Evolutionary conservation across 2,113 vertebrate species (phyloP).

Genomic region (Alosa alosa): DNA sequence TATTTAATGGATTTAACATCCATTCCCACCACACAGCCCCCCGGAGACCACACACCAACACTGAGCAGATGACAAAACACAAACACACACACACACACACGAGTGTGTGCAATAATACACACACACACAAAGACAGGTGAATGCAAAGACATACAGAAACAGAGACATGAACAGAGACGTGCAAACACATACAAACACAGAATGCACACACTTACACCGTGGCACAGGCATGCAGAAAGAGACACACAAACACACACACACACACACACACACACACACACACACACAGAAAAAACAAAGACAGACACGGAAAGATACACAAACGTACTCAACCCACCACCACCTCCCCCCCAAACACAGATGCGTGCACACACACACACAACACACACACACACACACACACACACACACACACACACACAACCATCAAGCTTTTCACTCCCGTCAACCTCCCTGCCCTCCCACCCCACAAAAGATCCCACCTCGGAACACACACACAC

Average conservation of each 20-base stretch:
- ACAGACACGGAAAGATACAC: too few relatives aligned
- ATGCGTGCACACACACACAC: not conserved
- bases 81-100: constrained; percentile 43
- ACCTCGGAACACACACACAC: constrained; percentile 73
- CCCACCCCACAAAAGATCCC: constrained; percentile 65
- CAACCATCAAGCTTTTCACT: constrained; percentile 46
- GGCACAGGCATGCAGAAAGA: too few relatives aligned
- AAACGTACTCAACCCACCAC: constrained; percentile 33
- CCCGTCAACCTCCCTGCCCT: constrained; percentile 22
- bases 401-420: constrained; percentile 47
- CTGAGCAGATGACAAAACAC: constrained; percentile 72
- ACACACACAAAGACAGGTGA: too few relatives aligned
- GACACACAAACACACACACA: not conserved
- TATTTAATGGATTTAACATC: constrained; percentile 99
- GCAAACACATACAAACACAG: constrained; percentile 5
- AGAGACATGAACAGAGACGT: too few relatives aligned
- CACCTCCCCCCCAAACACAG: too few relatives aligned
- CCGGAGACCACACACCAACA: constrained; percentile 71
- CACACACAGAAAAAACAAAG: not conserved
- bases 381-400: constrained; percentile 40
- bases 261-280: constrained; percentile 19
- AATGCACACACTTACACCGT: not conserved
- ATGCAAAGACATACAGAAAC: too few relatives aligned
- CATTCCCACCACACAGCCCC: constrained; percentile 89
- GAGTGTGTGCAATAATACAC: constrained; percentile 67